Evolutionary conservation across 2,113 vertebrate genomes (phyloP).

Genomic region (Fregata magnificens): DNA sequence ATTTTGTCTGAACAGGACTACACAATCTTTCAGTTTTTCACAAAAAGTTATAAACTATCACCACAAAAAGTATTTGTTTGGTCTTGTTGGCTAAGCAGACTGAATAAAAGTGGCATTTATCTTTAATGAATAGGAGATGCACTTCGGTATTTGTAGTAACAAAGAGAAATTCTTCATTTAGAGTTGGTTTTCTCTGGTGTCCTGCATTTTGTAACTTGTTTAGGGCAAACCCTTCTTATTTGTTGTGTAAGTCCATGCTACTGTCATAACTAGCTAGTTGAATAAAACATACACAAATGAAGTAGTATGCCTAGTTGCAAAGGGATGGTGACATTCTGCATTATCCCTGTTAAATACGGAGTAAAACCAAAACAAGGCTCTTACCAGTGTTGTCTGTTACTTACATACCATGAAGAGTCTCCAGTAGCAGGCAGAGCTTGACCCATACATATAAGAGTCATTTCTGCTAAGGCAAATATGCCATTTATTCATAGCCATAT

Average conservation of each 20-base stretch:
- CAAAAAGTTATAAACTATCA: neutral
- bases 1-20: neutral
- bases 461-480: neutral
- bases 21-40: neutral
- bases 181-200: neutral
- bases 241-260: neutral
- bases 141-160: neutral
- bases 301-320: neutral
- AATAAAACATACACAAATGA: neutral
- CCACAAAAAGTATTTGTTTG: neutral
- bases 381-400: neutral
- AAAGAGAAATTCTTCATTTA: neutral
- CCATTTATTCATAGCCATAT: neutral
- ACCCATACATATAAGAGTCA: rapidly evolving
- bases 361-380: neutral
- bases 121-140: neutral
- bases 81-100: neutral
- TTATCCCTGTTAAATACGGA: neutral
- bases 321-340: neutral
- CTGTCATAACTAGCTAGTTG: neutral
- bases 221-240: neutral
- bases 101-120: neutral
- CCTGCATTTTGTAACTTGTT: neutral
- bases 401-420: neutral
- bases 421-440: neutral